phyloP scores from a whole-genome alignment of 1,140 invertebrate species.

The Hesperophylax magnus region DNA sequence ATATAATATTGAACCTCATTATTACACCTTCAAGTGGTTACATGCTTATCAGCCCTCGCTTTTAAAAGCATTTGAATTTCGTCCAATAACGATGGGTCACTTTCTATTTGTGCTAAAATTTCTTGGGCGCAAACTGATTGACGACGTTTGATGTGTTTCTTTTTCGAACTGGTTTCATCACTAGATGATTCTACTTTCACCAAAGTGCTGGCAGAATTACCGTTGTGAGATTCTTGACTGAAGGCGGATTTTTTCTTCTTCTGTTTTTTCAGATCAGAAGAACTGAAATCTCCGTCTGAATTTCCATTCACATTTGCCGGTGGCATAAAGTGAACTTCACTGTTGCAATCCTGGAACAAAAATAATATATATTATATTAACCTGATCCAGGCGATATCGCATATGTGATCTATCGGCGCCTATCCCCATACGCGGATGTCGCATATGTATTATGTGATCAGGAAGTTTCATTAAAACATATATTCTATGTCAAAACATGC shows the following conservation, averaged over 20 bases:
- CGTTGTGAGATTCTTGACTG: not conserved
- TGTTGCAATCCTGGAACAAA: not conserved
- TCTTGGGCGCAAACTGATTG: not conserved
- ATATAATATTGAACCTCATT: not conserved
- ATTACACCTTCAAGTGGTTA: not conserved
- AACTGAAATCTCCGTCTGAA: not conserved
- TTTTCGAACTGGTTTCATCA: not conserved
- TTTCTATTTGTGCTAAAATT: conserved; percentile 18
- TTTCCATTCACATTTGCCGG: not conserved
- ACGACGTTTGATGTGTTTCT: not conserved
- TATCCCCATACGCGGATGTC: too few species aligned
- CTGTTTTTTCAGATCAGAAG: not conserved
- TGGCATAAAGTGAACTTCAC: not conserved
- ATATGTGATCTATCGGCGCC: too few species aligned
- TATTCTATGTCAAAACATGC: too few species aligned
- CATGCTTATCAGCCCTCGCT: not conserved
- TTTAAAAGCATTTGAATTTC: conserved; percentile 25
- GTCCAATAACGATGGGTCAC: conserved; percentile 7
- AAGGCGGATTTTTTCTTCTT: not conserved
- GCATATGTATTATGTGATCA: too few species aligned
- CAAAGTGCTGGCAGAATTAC: not conserved
- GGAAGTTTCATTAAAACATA: too few species aligned
- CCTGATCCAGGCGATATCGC: too few species aligned
- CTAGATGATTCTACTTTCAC: not conserved
- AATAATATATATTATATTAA: not conserved